Percentiles rank a stretch among this genome's conserved stretches.
These are phyloP conservation scores for Osmerus eperlanus DNA, from an alignment of 2,113 vertebrate species.

Conservation along the genomic window DNA sequence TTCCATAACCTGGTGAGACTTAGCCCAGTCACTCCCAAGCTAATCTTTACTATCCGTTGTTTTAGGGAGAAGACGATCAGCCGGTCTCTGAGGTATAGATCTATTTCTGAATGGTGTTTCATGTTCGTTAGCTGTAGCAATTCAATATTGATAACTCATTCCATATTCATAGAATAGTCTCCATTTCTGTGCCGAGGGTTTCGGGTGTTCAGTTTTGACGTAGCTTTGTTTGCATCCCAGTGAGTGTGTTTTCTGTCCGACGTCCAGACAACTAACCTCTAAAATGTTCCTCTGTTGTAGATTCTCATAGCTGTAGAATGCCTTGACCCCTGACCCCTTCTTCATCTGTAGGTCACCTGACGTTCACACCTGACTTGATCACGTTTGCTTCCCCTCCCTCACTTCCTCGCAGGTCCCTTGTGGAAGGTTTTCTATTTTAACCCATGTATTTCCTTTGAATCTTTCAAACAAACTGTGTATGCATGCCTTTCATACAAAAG, in stretches of 20 bases:
- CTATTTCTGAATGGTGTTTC: not conserved
- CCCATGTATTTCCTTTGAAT: not conserved
- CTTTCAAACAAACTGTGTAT: not conserved
- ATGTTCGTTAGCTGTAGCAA: no score
- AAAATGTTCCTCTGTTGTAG: constrained; percentile 19
- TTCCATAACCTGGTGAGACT: constrained; percentile 4
- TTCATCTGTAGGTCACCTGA: constrained; percentile 1
- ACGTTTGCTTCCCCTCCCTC: not conserved
- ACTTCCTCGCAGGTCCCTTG: constrained; percentile 6
- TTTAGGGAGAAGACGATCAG: constrained; percentile 39
- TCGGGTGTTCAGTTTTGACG: not conserved
- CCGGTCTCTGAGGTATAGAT: constrained; percentile 41
- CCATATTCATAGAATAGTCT: constrained; percentile 9
- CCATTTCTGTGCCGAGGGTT: not conserved
- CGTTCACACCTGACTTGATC: not conserved
- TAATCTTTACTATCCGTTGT: constrained; percentile 20
- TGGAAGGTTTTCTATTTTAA: constrained; percentile 1
- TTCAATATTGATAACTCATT: not conserved
- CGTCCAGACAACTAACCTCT: constrained; percentile 14
- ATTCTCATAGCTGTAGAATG: constrained; percentile 5
- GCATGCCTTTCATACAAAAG: not conserved
- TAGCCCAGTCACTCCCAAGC: not conserved
- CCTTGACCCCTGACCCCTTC: not conserved
- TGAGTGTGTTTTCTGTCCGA: constrained; percentile 14
- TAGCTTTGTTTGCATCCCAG: constrained; percentile 15